These are phyloP conservation scores for Stenchaetothrips biformis DNA, from an alignment of 2,888 invertebrate species.

Conservation along the genomic window DNA sequence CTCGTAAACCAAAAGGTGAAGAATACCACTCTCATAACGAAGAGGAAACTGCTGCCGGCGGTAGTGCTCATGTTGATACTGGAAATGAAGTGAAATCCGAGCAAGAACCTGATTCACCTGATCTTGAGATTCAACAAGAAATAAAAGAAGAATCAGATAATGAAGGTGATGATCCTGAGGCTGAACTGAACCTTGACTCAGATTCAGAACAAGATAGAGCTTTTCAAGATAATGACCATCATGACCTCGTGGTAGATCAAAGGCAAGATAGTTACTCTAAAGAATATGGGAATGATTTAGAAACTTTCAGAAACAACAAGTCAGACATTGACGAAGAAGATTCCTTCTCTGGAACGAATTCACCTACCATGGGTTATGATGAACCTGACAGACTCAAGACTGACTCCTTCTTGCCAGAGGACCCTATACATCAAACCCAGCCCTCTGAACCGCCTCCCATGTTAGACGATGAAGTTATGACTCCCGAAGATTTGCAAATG, in stretches of 20 bases:
- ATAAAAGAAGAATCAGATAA: neutral
- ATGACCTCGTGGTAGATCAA: too few species aligned
- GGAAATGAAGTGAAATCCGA: neutral
- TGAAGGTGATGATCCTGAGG: neutral
- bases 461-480: constrained; percentile 4
- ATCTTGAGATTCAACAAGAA: neutral
- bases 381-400: constrained; percentile 4
- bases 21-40: neutral
- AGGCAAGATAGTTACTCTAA: too few species aligned
- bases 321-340: neutral
- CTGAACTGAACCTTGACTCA: too few species aligned
- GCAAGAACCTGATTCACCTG: neutral
- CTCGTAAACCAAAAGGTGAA: neutral
- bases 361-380: neutral
- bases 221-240: too few species aligned
- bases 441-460: neutral
- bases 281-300: too few species aligned
- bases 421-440: neutral
- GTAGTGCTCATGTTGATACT: neutral
- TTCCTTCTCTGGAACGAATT: neutral
- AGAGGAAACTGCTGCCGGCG: neutral
- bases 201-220: too few species aligned
- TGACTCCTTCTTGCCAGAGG: neutral
- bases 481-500: neutral
- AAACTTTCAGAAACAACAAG: neutral